A percentile compares a stretch with the other conserved stretches of the same genome.
Evolutionary conservation across 2,797 vertebrate species (phyloP).

Genomic region (Chiropotes sagulatus): DNA sequence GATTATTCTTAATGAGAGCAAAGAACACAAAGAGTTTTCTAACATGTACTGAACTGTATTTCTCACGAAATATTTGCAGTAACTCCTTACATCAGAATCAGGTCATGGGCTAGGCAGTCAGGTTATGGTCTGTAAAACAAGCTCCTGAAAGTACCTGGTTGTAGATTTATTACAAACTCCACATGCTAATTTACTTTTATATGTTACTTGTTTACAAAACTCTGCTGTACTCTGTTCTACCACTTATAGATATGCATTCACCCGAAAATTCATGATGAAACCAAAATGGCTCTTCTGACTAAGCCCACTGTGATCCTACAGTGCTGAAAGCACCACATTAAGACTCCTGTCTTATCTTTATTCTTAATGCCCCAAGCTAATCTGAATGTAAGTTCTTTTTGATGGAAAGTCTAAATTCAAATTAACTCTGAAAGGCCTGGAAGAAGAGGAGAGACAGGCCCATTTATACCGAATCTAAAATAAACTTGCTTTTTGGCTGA

Average conservation of each 20-base stretch:
- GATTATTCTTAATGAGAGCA: not conserved
- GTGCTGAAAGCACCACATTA: not conserved
- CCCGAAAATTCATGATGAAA: not conserved
- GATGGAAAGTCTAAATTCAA: not conserved
- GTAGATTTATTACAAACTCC: not conserved
- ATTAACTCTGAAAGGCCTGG: not conserved
- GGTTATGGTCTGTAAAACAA: not conserved
- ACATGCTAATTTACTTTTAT: not conserved
- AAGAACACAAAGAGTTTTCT: conserved; percentile 21
- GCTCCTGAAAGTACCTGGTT: no score
- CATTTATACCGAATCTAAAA: not conserved
- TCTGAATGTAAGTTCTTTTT: not conserved
- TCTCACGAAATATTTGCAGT: not conserved
- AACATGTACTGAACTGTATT: not conserved
- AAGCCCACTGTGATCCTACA: not conserved
- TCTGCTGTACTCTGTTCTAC: not conserved
- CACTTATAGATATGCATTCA: not conserved
- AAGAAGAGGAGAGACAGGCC: not conserved
- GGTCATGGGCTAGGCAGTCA: not conserved
- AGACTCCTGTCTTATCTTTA: not conserved
- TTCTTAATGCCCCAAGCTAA: not conserved
- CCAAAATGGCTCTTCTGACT: not conserved
- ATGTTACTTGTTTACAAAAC: not conserved
- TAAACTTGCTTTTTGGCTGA: not conserved
- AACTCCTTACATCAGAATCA: not conserved